These are phyloP conservation scores for Lycodopsis pacificus DNA, from an alignment of 2,797 vertebrate species.

Conservation along the genomic window DNA sequence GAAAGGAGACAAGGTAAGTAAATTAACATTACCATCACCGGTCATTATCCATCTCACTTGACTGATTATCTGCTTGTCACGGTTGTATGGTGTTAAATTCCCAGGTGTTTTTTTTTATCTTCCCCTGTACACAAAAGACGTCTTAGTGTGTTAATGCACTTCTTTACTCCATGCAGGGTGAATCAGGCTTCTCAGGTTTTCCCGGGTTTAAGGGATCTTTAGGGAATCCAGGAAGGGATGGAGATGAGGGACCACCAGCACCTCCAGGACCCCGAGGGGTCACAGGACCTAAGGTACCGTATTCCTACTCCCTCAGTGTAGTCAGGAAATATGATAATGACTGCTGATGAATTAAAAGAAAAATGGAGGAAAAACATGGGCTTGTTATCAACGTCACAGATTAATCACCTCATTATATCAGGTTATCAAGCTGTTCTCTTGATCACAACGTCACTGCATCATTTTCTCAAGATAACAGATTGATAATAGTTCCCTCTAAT, in stretches of 20 bases:
- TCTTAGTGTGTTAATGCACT: neutral
- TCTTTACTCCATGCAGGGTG: constrained; percentile 78
- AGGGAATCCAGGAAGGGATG: constrained; percentile 82
- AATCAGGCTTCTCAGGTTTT: constrained; percentile 87
- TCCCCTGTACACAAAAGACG: neutral
- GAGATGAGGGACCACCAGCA: constrained; percentile 80
- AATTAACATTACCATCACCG: neutral
- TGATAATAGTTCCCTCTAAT: neutral
- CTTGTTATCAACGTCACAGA: neutral
- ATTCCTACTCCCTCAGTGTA: neutral
- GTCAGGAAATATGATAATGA: neutral
- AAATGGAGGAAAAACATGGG: neutral
- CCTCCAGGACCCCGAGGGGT: constrained; percentile 81
- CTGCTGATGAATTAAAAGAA: neutral
- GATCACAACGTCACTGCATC: neutral
- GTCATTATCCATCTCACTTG: neutral
- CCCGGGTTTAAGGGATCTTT: constrained; percentile 89
- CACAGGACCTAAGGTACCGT: constrained; percentile 85
- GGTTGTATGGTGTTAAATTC: neutral
- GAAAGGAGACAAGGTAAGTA: constrained; percentile 89
- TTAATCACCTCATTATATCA: neutral
- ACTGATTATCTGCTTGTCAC: neutral
- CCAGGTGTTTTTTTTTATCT: neutral
- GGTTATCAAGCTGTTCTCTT: constrained; percentile 11
- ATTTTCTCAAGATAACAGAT: neutral